These are phyloP conservation scores for Gavialis gangeticus DNA, from an alignment of 2,113 vertebrate species.

Conservation along the genomic window DNA sequence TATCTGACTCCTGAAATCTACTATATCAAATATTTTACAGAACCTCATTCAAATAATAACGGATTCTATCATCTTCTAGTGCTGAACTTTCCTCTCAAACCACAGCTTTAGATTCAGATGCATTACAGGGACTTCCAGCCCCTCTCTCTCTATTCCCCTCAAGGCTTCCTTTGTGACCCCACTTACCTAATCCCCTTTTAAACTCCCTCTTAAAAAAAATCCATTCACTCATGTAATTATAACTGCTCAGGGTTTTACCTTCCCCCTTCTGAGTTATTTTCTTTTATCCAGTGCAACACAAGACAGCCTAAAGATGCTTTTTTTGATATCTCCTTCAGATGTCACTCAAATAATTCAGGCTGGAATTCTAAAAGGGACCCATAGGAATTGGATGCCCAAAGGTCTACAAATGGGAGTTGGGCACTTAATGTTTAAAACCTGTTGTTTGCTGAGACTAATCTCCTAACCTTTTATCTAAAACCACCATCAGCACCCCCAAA, in stretches of 20 bases:
- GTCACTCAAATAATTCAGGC: background rate
- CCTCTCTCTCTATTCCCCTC: background rate
- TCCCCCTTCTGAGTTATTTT: background rate
- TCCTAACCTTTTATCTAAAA: background rate
- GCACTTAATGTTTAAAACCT: background rate
- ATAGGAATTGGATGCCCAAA: background rate
- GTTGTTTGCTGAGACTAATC: background rate
- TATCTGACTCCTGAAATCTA: background rate
- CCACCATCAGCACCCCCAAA: background rate
- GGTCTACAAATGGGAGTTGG: background rate
- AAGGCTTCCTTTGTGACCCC: background rate
- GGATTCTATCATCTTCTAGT: background rate
- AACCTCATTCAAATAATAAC: background rate
- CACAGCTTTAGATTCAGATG: background rate
- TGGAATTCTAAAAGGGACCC: background rate
- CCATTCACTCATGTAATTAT: background rate
- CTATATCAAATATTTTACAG: background rate
- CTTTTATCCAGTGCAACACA: background rate
- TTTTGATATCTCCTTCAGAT: slow-evolving; percentile 4
- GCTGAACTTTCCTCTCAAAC: background rate
- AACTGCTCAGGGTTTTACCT: background rate
- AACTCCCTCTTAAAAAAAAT: background rate
- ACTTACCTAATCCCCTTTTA: background rate
- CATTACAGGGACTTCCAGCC: too few relatives aligned
- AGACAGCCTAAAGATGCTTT: background rate